A percentile compares a stretch with the other conserved stretches of the same genome.
phyloP scores from a whole-genome alignment of 2,888 invertebrate species.

The Dione juno region DNA sequence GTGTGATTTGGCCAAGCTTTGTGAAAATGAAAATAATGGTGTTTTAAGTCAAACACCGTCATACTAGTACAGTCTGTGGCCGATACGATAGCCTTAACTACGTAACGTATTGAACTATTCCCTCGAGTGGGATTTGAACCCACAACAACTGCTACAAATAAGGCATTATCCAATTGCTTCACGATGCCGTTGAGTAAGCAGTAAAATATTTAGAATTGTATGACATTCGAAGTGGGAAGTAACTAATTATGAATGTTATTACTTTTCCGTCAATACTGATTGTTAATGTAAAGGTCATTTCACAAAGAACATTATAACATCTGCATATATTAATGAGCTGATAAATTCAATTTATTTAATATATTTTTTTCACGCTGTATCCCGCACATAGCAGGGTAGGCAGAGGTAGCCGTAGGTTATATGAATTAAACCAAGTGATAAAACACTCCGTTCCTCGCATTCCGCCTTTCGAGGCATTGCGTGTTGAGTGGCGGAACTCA shows the following conservation, averaged over 20 bases:
- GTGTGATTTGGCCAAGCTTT: too few species aligned
- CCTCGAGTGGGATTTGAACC: slow-evolving; percentile 10
- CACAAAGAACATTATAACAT: neutral
- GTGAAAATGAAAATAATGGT: too few species aligned
- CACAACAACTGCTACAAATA: neutral
- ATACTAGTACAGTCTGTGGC: too few species aligned
- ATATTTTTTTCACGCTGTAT: too few species aligned
- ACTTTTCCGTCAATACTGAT: slow-evolving; percentile 2
- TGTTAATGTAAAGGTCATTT: slow-evolving; percentile 6
- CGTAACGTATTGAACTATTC: neutral
- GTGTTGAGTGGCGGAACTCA: too few species aligned
- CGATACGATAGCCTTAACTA: neutral
- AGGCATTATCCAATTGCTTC: neutral
- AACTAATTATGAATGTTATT: slow-evolving; percentile 15
- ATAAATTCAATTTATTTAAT: neutral
- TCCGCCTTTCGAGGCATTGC: neutral
- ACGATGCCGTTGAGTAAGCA: neutral
- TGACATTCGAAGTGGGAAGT: slow-evolving; percentile 28
- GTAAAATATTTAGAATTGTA: neutral
- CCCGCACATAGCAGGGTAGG: too few species aligned
- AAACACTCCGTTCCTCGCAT: too few species aligned
- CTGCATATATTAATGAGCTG: neutral
- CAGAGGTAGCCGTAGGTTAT: too few species aligned
- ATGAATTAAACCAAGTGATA: too few species aligned
- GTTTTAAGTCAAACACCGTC: too few species aligned